These are phyloP conservation scores for Mobula birostris DNA, from an alignment of 2,113 vertebrate species.

Conservation along the genomic window DNA sequence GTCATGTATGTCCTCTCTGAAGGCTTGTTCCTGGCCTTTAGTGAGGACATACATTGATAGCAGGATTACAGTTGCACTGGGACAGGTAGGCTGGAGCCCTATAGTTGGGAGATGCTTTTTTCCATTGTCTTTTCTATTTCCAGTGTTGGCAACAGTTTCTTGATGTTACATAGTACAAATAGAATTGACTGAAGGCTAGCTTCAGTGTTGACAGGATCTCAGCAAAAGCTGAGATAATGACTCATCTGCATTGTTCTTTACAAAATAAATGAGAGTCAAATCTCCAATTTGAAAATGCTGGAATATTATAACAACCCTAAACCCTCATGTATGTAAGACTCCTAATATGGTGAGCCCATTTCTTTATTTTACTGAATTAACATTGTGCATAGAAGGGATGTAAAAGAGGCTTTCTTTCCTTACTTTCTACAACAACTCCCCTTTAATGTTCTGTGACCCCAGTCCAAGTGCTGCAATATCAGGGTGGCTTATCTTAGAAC, in stretches of 20 bases:
- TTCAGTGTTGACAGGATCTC: no score
- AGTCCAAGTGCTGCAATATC: background rate
- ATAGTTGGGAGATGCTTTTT: no score
- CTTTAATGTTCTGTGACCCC: background rate
- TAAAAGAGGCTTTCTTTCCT: background rate
- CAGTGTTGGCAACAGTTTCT: no score
- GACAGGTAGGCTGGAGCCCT: no score
- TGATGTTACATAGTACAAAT: no score
- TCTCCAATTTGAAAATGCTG: background rate
- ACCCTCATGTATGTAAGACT: background rate
- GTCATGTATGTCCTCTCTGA: no score
- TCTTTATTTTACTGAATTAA: background rate
- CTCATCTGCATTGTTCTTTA: background rate
- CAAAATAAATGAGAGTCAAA: background rate
- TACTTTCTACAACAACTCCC: background rate
- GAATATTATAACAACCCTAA: background rate
- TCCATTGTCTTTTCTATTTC: no score
- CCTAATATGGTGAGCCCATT: background rate
- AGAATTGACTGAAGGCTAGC: no score
- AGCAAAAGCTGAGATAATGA: background rate
- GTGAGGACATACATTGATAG: no score
- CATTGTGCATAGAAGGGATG: background rate
- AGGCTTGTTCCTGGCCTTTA: no score
- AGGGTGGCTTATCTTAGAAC: conserved; percentile 10
- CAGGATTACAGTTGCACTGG: no score